A percentile compares a stretch with the other conserved stretches of the same genome.
phyloP scores from a whole-genome alignment of 1,140 invertebrate genomes.

The Drosophila suzukii region DNA sequence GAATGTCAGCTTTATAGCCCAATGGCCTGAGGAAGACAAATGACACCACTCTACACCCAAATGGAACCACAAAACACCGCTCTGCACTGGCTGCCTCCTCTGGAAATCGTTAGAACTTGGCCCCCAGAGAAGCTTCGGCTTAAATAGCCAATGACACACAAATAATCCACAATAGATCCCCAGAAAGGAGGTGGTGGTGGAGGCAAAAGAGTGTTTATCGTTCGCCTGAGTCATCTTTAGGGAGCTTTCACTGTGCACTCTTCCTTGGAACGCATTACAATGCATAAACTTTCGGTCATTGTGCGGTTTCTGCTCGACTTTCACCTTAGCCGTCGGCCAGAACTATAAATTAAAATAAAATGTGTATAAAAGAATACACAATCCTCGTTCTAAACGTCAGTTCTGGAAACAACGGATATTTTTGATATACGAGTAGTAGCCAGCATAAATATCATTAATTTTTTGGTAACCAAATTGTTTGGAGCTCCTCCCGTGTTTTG shows the following conservation, averaged over 20 bases:
- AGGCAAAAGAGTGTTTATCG: slow-evolving; percentile 19
- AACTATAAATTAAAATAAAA: slow-evolving; percentile 62
- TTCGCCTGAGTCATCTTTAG: slow-evolving; percentile 57
- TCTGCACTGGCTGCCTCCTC: slow-evolving; percentile 12
- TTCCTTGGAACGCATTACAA: slow-evolving; percentile 53
- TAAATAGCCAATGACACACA: slow-evolving; percentile 54
- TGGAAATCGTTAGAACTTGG: slow-evolving; percentile 11
- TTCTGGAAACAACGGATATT: slow-evolving; percentile 56
- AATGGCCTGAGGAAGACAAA: slow-evolving; percentile 33
- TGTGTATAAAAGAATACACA: slow-evolving; percentile 21
- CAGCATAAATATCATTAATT: slow-evolving; percentile 75
- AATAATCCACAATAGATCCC: slow-evolving; percentile 38
- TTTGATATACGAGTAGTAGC: slow-evolving; percentile 34
- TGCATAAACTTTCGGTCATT: slow-evolving; percentile 57
- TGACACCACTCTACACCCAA: slow-evolving; percentile 16
- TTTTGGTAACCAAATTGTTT: slow-evolving; percentile 56
- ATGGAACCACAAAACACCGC: slow-evolving; percentile 23
- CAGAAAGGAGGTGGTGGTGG: background rate
- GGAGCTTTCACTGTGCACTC: slow-evolving; percentile 51
- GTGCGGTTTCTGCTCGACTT: slow-evolving; percentile 30
- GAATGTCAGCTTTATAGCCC: slow-evolving; percentile 18
- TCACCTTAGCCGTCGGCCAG: slow-evolving; percentile 16
- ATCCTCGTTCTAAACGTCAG: slow-evolving; percentile 32
- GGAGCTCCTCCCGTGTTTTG: slow-evolving; percentile 22
- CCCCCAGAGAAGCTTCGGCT: slow-evolving; percentile 28